Evolutionary conservation across 2,113 vertebrate species (phyloP).

Genomic region (Hippolais icterina): DNA sequence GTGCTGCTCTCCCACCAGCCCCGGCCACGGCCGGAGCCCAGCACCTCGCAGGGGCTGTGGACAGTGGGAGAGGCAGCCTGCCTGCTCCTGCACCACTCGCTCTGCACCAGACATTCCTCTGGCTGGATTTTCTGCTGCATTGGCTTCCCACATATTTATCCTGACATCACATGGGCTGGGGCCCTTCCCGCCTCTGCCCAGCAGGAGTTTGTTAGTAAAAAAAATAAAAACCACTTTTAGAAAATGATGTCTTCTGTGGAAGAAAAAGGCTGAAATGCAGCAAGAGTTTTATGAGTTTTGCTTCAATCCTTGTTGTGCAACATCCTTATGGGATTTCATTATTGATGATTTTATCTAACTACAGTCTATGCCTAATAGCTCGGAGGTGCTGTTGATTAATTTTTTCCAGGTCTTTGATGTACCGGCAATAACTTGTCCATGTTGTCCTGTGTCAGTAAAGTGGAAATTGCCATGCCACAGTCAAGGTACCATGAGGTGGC

Average conservation of each 20-base stretch:
- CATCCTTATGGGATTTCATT: slow-evolving; percentile 42
- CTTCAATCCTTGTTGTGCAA: slow-evolving; percentile 54
- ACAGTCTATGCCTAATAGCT: slow-evolving; percentile 59
- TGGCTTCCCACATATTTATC: slow-evolving; percentile 62
- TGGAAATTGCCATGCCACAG: not conserved
- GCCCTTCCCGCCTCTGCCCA: slow-evolving; percentile 56
- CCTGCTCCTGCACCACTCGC: not conserved
- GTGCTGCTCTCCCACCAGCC: fast-evolving
- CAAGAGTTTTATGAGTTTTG: slow-evolving; percentile 22
- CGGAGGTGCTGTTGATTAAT: slow-evolving; percentile 54
- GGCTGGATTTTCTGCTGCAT: slow-evolving; percentile 51
- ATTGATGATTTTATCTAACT: slow-evolving; percentile 69
- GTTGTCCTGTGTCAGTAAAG: slow-evolving; percentile 27
- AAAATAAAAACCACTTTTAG: not conserved
- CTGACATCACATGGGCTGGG: slow-evolving; percentile 62
- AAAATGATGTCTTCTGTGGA: not conserved
- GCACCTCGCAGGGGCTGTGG: fast-evolving
- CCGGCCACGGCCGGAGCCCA: fast-evolving
- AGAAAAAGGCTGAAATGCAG: slow-evolving; percentile 13
- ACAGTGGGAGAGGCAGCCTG: not conserved
- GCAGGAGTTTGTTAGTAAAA: slow-evolving; percentile 2
- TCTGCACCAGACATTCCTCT: slow-evolving; percentile 51
- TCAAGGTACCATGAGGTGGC: not conserved
- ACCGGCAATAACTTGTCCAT: slow-evolving; percentile 48
- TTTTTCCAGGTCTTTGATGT: slow-evolving; percentile 62